Base-by-base conservation (phyloP, 2,888 invertebrate genomes). In the Pammene aurita region DNA sequence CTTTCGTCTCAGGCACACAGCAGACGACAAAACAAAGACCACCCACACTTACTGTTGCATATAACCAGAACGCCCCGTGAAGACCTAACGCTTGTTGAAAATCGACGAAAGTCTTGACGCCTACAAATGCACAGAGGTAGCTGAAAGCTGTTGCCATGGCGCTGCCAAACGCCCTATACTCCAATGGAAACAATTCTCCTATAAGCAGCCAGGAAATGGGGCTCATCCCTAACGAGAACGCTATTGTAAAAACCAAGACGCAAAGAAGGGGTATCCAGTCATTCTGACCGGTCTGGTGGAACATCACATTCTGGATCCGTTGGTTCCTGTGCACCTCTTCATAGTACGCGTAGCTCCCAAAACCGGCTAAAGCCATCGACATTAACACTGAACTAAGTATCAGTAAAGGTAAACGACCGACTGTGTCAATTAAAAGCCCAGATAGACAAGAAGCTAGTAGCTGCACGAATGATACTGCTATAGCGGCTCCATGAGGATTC, bases 1-100 rank as follows among this genome's bases (percentile, higher is more conserved):
- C 98, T 85, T 97, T 97, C 5, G 98, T 98, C 89, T 98, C 98
- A 0, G 98, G 98, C 9, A 98, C 96, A 83, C 95, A 96, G 80
- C 96, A 95, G 4, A 96, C 96, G 0, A 97, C 96, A 85, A 97
- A 98, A 83, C 97, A 95, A 11, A 97, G 90, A 16, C 97, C 96
- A 34, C 96, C 94, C 0, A 97, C 94, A 57, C 97, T 96, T 80
- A 97, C 95, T 65, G 95, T 95, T 0, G 97, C 96, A 85, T 97
- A 98, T 72, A 98, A 90, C 96, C 97, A 97, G 86, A 98, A 98
- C 1, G 97, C 96, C 0, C 97, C 97, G 81, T 96, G 95, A 42
- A 96, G 87, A 0, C 96, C 96, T 38, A 97, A 88, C 60, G 94
- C 88, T 84, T 96, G 93, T 70, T 96, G 95, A 80, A 97, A 96